phyloP scores from a whole-genome alignment of 2,888 invertebrate genomes.

The Microplitis deprimator region DNA sequence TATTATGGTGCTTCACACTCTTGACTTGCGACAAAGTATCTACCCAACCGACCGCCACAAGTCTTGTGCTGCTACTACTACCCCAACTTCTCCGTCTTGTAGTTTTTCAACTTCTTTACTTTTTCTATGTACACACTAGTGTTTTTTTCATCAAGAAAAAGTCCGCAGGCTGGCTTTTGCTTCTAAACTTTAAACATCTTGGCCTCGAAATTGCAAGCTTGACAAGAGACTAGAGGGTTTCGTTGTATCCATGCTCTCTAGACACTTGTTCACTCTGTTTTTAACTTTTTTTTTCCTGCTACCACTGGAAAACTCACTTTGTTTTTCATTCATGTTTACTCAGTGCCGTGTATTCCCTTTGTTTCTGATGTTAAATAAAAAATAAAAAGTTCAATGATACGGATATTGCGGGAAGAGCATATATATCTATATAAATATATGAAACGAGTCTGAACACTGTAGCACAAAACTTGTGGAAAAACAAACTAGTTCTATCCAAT shows the following conservation, averaged over 20 bases:
- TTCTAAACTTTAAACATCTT: slow-evolving; percentile 15
- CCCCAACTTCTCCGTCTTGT: neutral
- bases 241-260: slow-evolving; percentile 12
- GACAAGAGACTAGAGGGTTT: slow-evolving; percentile 11
- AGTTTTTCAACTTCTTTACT: neutral
- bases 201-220: slow-evolving; percentile 15
- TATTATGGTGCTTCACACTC: slow-evolving; percentile 13
- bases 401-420: neutral
- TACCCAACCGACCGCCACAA: slow-evolving; percentile 13
- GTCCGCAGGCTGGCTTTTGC: slow-evolving; percentile 6
- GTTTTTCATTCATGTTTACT: slow-evolving; percentile 11
- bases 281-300: neutral
- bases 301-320: slow-evolving; percentile 1
- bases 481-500: slow-evolving; percentile 52
- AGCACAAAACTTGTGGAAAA: slow-evolving; percentile 35
- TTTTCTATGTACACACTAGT: slow-evolving; percentile 45
- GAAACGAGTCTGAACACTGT: slow-evolving; percentile 29
- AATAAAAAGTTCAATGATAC: slow-evolving; percentile 2
- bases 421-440: neutral
- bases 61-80: neutral
- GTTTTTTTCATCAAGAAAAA: slow-evolving; percentile 51
- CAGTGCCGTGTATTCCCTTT: neutral
- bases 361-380: neutral
- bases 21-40: slow-evolving; percentile 15
- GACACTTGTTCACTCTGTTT: slow-evolving; percentile 3